phyloP scores from a whole-genome alignment of 2,797 vertebrate species.

The Pangasius krempfi region DNA sequence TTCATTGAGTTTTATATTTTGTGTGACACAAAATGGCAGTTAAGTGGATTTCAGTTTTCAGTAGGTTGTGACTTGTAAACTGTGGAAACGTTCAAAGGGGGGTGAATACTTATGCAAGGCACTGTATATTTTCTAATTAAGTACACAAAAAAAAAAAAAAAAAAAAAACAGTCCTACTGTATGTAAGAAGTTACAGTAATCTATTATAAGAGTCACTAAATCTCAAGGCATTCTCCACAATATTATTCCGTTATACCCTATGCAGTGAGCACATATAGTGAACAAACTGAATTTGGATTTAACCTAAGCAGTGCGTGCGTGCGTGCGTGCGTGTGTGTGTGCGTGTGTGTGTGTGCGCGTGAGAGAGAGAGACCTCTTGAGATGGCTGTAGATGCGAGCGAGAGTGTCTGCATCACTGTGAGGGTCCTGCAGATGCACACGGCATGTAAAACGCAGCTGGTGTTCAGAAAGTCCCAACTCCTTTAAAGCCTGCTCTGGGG shows the following conservation, averaged over 20 bases:
- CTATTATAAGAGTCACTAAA: not conserved
- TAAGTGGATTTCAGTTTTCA: not conserved
- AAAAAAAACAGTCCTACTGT: not conserved
- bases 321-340: not conserved
- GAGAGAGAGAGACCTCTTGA: conserved; percentile 77
- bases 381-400: conserved; percentile 86
- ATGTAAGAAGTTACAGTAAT: not conserved
- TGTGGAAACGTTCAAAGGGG: not conserved
- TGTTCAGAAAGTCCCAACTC: conserved; percentile 94
- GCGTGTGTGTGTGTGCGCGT: not conserved
- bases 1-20: not conserved
- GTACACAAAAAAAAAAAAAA: not conserved
- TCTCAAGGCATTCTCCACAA: not conserved
- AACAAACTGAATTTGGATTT: not conserved
- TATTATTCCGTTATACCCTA: not conserved
- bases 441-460: conserved; percentile 94
- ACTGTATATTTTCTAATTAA: not conserved
- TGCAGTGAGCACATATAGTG: not conserved
- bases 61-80: too few species aligned
- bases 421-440: conserved; percentile 88
- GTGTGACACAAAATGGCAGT: not conserved
- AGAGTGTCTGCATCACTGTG: conserved; percentile 90
- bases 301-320: not conserved
- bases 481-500: conserved; percentile 92
- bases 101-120: not conserved